Evolutionary conservation across 2,888 invertebrate species (phyloP).

Genomic region (Sclerodermus sp.): DNA sequence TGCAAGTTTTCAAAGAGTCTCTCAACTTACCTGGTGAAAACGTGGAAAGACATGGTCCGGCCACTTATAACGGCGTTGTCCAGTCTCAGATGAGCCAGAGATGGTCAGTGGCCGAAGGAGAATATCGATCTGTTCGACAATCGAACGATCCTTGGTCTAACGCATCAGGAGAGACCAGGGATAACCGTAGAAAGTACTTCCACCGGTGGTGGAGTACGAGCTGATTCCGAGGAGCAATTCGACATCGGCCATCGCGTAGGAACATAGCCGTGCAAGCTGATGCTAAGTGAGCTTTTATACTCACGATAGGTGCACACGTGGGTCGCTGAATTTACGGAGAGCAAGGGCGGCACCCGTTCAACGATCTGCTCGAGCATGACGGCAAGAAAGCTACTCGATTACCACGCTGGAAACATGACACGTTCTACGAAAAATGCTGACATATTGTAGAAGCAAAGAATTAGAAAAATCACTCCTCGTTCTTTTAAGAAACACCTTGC

Average conservation of each 20-base stretch:
- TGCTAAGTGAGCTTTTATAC: slow-evolving; percentile 49
- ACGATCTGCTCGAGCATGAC: slow-evolving; percentile 19
- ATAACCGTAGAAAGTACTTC: too few relatives aligned
- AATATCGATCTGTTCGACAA: too few relatives aligned
- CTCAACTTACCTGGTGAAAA: too few relatives aligned
- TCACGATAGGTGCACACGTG: slow-evolving; percentile 31
- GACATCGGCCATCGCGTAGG: slow-evolving; percentile 37
- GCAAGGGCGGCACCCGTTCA: slow-evolving; percentile 35
- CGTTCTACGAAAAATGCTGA: too few relatives aligned
- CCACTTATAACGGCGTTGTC: too few relatives aligned
- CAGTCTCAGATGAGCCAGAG: neutral
- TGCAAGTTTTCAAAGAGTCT: too few relatives aligned
- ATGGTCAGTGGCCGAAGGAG: too few relatives aligned
- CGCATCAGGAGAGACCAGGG: neutral
- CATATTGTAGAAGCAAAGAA: too few relatives aligned
- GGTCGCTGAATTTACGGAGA: slow-evolving; percentile 42
- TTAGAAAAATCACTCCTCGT: too few relatives aligned
- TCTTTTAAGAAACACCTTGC: neutral
- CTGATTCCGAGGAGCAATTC: slow-evolving; percentile 25
- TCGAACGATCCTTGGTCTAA: slow-evolving; percentile 4
- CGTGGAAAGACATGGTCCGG: too few relatives aligned
- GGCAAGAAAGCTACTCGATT: neutral
- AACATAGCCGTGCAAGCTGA: slow-evolving; percentile 44
- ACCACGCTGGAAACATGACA: too few relatives aligned
- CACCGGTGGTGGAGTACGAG: neutral